Evolutionary conservation across 2,113 vertebrate genomes (phyloP).

Genomic region (Burhinus bistriatus): DNA sequence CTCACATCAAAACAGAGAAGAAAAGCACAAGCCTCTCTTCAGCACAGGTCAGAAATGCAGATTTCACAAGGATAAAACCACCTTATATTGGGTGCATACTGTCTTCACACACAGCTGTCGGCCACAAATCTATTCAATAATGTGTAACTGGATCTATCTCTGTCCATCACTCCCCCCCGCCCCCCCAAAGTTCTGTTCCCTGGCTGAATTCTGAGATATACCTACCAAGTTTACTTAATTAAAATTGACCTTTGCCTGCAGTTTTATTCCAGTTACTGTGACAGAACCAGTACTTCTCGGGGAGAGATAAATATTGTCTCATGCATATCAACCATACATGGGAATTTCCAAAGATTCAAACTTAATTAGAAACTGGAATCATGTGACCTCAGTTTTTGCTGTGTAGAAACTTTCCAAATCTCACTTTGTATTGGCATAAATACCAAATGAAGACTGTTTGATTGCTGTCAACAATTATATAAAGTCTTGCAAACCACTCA

Average conservation of each 20-base stretch:
- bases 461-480: background rate
- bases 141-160: background rate
- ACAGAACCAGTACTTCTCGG: background rate
- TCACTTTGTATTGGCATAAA: background rate
- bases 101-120: background rate
- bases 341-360: background rate
- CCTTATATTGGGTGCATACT: accelerated
- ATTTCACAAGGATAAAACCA: background rate
- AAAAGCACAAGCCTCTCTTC: background rate
- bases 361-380: background rate
- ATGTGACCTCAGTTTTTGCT: background rate
- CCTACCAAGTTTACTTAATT: background rate
- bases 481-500: background rate
- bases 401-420: background rate
- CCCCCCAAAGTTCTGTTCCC: background rate
- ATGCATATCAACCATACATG: background rate
- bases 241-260: background rate
- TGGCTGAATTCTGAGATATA: background rate
- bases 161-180: background rate
- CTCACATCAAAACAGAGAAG: background rate
- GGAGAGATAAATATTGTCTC: background rate
- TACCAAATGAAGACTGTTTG: background rate
- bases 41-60: background rate
- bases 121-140: background rate
- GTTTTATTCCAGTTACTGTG: background rate